Conservation (phyloP, 2,113 vertebrate species). For the Esox niger region DNA sequence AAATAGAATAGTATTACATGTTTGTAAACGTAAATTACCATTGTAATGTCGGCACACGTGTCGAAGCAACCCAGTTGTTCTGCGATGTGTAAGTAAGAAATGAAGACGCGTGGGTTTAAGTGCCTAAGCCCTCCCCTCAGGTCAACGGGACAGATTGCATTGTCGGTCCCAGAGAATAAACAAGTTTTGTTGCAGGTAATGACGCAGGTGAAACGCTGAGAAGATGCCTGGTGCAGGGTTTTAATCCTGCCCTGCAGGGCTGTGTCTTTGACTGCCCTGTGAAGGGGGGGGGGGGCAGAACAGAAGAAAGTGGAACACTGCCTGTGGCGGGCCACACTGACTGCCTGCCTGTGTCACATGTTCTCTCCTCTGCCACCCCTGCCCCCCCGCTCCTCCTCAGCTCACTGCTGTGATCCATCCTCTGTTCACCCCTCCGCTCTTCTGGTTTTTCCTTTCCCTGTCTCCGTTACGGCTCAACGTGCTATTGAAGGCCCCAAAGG, state of each 20-base stretch:
- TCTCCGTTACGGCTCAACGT: conserved; percentile 7
- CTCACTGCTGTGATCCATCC: not conserved
- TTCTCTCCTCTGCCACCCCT: not conserved
- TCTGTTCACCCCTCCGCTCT: not conserved
- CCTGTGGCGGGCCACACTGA: not conserved
- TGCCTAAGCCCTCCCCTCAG: conserved; percentile 17
- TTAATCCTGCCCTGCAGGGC: conserved; percentile 5
- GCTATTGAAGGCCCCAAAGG: conserved; percentile 22
- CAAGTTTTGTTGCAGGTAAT: conserved; percentile 38
- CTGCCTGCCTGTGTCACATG: not conserved
- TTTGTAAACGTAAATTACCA: not conserved
- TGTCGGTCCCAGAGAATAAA: conserved; percentile 44
- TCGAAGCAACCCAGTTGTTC: conserved; percentile 33
- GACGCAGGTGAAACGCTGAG: conserved; percentile 31
- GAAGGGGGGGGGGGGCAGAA: conserved; percentile 3
- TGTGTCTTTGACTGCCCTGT: conserved; percentile 17
- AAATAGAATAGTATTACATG: not conserved
- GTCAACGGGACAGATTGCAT: conserved; percentile 38
- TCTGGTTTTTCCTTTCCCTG: not conserved
- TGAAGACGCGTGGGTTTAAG: not conserved
- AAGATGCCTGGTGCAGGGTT: conserved; percentile 22
- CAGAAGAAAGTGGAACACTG: not conserved
- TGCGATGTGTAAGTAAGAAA: conserved; percentile 24
- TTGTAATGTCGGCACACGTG: conserved; percentile 31
- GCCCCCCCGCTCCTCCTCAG: not conserved